These are phyloP conservation scores for Lasioglossum albipes DNA, from an alignment of 1,140 invertebrate genomes.

Conservation along the genomic window DNA sequence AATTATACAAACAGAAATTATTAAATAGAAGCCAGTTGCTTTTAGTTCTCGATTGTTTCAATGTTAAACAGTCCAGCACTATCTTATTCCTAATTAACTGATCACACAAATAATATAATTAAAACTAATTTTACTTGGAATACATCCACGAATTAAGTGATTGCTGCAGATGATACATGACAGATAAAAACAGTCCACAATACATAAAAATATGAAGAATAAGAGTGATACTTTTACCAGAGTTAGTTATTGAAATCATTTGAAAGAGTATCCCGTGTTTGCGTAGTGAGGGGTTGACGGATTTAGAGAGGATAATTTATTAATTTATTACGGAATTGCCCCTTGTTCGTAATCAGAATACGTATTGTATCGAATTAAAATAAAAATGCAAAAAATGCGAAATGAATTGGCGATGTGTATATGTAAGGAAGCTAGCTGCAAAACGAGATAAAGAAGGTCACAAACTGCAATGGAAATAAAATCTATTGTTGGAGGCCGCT, in stretches of 20 bases:
- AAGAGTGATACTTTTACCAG: background rate
- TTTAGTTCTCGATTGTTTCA: too few relatives aligned
- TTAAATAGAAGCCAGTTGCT: too few relatives aligned
- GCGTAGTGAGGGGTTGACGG: background rate
- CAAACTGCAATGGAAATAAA: constrained; percentile 52
- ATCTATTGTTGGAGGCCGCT: constrained; percentile 48
- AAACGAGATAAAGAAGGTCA: constrained; percentile 45
- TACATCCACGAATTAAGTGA: too few relatives aligned
- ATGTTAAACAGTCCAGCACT: too few relatives aligned
- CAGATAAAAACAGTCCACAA: too few relatives aligned
- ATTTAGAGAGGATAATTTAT: background rate
- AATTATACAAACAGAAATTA: too few relatives aligned
- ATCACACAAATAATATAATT: too few relatives aligned
- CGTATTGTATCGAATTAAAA: background rate
- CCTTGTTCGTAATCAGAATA: background rate
- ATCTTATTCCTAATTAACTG: too few relatives aligned
- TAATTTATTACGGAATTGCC: background rate
- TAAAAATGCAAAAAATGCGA: constrained; percentile 4
- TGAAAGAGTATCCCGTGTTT: background rate
- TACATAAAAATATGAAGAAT: background rate
- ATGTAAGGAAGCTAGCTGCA: constrained; percentile 19
- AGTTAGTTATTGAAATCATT: too few relatives aligned
- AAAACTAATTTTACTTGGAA: too few relatives aligned
- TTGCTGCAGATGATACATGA: too few relatives aligned
- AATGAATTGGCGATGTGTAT: constrained; percentile 19